These are phyloP conservation scores for Rhingia rostrata DNA, from an alignment of 2,888 invertebrate genomes.

Conservation along the genomic window DNA sequence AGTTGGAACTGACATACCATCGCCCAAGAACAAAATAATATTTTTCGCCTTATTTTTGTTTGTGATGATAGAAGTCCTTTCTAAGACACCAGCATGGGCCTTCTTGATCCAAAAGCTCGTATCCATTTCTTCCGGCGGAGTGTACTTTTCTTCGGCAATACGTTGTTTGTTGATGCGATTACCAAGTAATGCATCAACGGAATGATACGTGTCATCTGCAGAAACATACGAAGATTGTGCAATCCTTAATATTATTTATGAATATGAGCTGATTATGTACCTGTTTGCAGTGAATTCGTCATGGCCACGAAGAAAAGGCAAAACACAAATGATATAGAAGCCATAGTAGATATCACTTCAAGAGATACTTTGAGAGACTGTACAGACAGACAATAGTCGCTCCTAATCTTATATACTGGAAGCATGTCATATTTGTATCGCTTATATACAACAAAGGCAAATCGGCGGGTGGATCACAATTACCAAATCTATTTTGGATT, in stretches of 20 bases:
- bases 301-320: neutral
- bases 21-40: conserved; percentile 82
- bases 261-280: neutral
- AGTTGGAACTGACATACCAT: conserved; percentile 89
- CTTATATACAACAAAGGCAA: too few relatives aligned
- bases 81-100: conserved; percentile 75
- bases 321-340: too few relatives aligned
- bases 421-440: too few relatives aligned
- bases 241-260: neutral
- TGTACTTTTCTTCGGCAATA: conserved; percentile 64
- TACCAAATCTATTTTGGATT: too few relatives aligned
- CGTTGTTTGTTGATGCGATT: conserved; percentile 11
- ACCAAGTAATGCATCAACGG: conserved; percentile 9
- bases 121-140: conserved; percentile 75
- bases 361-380: conserved; percentile 6
- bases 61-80: conserved; percentile 63
- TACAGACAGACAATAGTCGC: neutral
- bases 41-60: conserved; percentile 78
- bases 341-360: too few relatives aligned
- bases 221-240: too few relatives aligned
- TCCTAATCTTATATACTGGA: conserved; percentile 42
- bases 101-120: conserved; percentile 76
- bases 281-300: neutral
- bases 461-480: too few relatives aligned
- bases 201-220: conserved; percentile 34